Conservation (phyloP, 2,113 vertebrate species). For the Hydropotes inermis region DNA sequence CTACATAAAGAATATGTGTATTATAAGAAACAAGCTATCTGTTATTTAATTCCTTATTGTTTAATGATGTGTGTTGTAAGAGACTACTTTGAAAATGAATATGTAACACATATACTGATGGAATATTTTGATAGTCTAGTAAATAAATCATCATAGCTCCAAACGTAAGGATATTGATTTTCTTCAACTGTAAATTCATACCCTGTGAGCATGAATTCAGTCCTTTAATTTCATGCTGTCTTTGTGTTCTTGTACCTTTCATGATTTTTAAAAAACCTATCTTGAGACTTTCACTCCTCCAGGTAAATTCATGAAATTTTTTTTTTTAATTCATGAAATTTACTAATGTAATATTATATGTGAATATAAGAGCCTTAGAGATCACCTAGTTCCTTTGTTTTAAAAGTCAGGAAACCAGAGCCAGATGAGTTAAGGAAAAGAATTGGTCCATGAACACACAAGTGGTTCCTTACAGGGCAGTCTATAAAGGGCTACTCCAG, state of each 20-base stretch:
- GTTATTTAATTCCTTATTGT: neutral
- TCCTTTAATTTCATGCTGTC: neutral
- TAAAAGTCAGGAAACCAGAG: neutral
- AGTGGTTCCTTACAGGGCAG: neutral
- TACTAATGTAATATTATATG: neutral
- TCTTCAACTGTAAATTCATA: neutral
- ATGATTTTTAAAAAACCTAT: neutral
- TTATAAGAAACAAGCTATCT: neutral
- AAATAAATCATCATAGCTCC: neutral
- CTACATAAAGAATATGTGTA: neutral
- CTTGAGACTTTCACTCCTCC: neutral
- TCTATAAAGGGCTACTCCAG: rapidly evolving
- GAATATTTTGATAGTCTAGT: neutral
- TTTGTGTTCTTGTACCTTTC: neutral
- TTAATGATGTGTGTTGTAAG: neutral
- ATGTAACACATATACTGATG: neutral
- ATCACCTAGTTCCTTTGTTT: neutral
- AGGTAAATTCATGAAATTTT: neutral
- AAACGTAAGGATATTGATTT: neutral
- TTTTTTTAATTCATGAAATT: neutral
- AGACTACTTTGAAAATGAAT: neutral
- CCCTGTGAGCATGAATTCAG: neutral
- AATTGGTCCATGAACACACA: too few species aligned
- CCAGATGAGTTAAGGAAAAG: neutral
- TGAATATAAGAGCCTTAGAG: neutral